These are phyloP conservation scores for Leucophenga varia DNA, from an alignment of 1,140 invertebrate species.

Conservation along the genomic window DNA sequence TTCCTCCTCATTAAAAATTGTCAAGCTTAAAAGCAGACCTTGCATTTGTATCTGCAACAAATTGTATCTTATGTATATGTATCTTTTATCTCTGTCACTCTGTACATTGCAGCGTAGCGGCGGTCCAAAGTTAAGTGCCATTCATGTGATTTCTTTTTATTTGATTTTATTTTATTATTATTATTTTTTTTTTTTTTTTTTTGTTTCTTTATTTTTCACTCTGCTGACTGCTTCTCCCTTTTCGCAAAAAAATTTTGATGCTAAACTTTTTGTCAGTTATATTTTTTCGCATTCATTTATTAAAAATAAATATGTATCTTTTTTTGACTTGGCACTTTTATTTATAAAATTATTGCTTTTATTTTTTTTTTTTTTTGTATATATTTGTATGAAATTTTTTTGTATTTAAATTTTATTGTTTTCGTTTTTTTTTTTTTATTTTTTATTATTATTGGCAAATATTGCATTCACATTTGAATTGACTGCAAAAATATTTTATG, in stretches of 20 bases:
- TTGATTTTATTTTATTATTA: slow-evolving; percentile 9
- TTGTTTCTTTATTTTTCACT: slow-evolving; percentile 1
- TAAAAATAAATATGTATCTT: too few relatives aligned
- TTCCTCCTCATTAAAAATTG: too few relatives aligned
- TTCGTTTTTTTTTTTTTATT: too few relatives aligned
- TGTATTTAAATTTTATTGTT: too few relatives aligned
- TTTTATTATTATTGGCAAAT: too few relatives aligned
- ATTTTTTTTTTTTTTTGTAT: slow-evolving; percentile 6
- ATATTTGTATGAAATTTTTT: slow-evolving; percentile 2
- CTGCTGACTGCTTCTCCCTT: slow-evolving; percentile 14
- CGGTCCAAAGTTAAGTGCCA: slow-evolving; percentile 41
- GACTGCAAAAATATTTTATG: too few relatives aligned
- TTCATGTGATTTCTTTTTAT: slow-evolving; percentile 34
- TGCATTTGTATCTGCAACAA: too few relatives aligned
- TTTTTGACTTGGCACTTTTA: slow-evolving; percentile 13
- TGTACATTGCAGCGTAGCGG: neutral
- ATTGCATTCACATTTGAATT: too few relatives aligned
- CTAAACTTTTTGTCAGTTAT: slow-evolving; percentile 25
- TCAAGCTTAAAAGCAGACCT: too few relatives aligned
- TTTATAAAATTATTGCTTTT: slow-evolving; percentile 6
- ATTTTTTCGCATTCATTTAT: slow-evolving; percentile 27
- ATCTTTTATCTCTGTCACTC: too few relatives aligned
- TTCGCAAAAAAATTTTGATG: too few relatives aligned
- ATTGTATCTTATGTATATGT: too few relatives aligned
- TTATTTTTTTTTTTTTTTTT: neutral